Evolutionary conservation across 1,140 invertebrate genomes (phyloP), one percentile per base, ranked within the genome.

Genomic region (Heliothis virescens): DNA sequence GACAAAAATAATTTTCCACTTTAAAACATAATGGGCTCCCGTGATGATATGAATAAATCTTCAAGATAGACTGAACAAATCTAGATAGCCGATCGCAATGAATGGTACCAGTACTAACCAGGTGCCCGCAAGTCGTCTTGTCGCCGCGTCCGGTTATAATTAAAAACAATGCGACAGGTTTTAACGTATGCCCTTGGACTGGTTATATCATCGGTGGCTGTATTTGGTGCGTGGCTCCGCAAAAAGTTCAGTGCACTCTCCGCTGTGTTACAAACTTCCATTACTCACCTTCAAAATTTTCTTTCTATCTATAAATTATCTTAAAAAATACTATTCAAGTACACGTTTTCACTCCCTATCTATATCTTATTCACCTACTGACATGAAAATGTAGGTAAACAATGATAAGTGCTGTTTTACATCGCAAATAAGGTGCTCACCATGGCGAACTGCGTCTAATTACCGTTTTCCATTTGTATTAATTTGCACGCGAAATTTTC

Each of bases 351-450:
- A 29, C 34, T 26, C 12, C 21, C 48, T 26, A 50, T 67, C 81
- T 69, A 83, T 91, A 92, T 92, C 89, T 87, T 75, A 84, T 86
- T 92, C 87, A 89, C 89, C 89, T 78, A 91, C 86, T 92, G 78
- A 88, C 84, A 88, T 88, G 82, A 82, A 89, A 88, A 87, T 53
- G 80, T 87, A 41, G 26, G 55, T 57, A 62, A 71, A 71, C 21
- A 53, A 71, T 53, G 84, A 91, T 86, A 89, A 83, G 77, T 80
- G 62, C 71, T 83, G 83, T 84, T 73, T 71, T 59, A 76, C 74
- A 60, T 76, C 29, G 55, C 75, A 63, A 34, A 74, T 55, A 41
- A 52, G 18, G 60, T 79, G 60, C 55, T 69, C 60, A 74, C 13
- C 16, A 55, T 74, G 53, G 63, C 81, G 86, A 86, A 86, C 86